Evolutionary conservation across 2,888 invertebrate species (phyloP).

Genomic region (Synergus umbraculus): DNA sequence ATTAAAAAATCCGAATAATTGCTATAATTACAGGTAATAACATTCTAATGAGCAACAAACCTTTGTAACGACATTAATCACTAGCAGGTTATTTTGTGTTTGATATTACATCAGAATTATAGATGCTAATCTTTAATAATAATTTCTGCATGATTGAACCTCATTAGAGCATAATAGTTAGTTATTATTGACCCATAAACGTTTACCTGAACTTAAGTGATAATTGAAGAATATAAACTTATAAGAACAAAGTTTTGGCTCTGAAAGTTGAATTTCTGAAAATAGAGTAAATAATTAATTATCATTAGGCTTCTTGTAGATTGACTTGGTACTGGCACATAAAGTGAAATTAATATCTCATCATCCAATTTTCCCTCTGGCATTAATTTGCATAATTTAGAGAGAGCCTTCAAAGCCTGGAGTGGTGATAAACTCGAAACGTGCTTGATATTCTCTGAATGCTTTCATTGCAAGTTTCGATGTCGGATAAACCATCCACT

Average conservation of each 20-base stretch:
- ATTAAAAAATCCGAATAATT: not conserved
- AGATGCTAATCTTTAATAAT: not conserved
- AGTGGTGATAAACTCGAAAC: constrained; percentile 16
- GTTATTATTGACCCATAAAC: not conserved
- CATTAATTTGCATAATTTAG: constrained; percentile 29
- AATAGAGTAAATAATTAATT: not conserved
- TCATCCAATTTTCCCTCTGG: constrained; percentile 11
- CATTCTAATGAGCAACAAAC: not conserved
- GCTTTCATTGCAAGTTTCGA: constrained; percentile 2
- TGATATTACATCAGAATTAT: not conserved
- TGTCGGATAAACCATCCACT: not conserved
- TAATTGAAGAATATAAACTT: not conserved
- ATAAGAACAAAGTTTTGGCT: not conserved
- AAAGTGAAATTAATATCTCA: constrained; percentile 14
- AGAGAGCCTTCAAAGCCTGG: not conserved
- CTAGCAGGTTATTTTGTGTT: not conserved
- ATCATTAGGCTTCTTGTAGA: constrained; percentile 4
- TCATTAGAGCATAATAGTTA: not conserved
- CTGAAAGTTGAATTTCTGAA: not conserved
- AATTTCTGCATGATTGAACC: not conserved
- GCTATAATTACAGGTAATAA: not conserved
- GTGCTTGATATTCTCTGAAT: constrained; percentile 6
- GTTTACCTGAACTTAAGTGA: not conserved
- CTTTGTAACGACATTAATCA: not conserved
- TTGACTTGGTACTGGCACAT: constrained; percentile 14